Conservation (phyloP, 2,113 vertebrate species). For the Lophotis ruficrista region DNA sequence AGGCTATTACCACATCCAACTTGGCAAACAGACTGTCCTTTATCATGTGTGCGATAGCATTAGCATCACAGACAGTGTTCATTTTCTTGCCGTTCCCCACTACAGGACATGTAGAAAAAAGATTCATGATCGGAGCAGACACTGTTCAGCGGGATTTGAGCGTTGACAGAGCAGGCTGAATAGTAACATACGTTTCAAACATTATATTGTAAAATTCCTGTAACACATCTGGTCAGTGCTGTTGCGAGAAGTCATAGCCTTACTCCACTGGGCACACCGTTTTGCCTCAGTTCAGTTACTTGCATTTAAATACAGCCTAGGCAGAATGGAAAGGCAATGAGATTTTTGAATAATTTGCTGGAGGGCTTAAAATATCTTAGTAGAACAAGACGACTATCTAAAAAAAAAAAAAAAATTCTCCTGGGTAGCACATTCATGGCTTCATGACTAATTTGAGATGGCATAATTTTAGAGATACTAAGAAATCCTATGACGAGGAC, state of each 20-base stretch:
- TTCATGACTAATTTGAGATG: constrained; percentile 69
- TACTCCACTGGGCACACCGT: constrained; percentile 28
- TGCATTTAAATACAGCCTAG: constrained; percentile 51
- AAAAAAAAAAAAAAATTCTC: constrained; percentile 56
- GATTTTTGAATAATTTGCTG: constrained; percentile 66
- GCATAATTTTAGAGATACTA: constrained; percentile 61
- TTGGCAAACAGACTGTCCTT: neutral
- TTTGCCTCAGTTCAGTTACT: constrained; percentile 53
- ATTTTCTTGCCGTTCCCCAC: constrained; percentile 17
- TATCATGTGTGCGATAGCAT: constrained; percentile 31
- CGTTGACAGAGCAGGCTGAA: constrained; percentile 10
- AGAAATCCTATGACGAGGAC: constrained; percentile 33
- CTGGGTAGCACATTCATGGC: constrained; percentile 50
- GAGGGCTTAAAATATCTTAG: constrained; percentile 69
- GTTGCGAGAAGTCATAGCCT: constrained; percentile 26
- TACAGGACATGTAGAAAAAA: constrained; percentile 35
- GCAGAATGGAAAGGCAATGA: constrained; percentile 46
- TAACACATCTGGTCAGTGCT: constrained; percentile 58
- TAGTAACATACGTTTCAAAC: constrained; percentile 6
- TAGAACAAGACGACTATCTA: constrained; percentile 51
- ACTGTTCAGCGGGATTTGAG: neutral
- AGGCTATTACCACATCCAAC: neutral
- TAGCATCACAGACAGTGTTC: constrained; percentile 24
- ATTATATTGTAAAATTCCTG: constrained; percentile 51
- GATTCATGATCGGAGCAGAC: neutral